Conservation (phyloP, 2,888 invertebrate genomes). For the Melipona beecheii region DNA sequence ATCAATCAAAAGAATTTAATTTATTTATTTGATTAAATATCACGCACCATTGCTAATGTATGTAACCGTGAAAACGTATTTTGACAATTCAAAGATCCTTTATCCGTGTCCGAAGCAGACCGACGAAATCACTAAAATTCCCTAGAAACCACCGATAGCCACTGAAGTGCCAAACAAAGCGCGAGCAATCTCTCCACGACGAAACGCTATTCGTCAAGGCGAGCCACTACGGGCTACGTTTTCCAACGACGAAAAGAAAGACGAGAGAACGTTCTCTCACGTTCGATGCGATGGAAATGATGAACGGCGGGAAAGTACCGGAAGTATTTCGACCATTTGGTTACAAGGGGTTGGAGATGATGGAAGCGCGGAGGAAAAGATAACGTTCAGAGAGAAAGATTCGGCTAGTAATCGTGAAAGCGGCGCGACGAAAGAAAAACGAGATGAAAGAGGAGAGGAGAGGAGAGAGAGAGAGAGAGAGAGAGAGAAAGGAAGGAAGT, state of each 20-base stretch:
- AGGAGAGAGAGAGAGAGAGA: not conserved
- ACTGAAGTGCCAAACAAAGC: not conserved
- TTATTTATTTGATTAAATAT: no score
- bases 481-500: not conserved
- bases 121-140: not conserved
- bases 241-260: not conserved
- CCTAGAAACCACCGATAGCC: not conserved
- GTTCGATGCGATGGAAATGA: slow-evolving; percentile 24
- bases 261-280: not conserved
- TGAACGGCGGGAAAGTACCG: slow-evolving; percentile 23
- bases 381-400: slow-evolving; percentile 34
- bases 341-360: slow-evolving; percentile 14
- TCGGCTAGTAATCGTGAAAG: slow-evolving; percentile 13
- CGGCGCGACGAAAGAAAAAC: not conserved
- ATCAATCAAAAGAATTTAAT: no score
- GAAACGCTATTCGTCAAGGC: not conserved
- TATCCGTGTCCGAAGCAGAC: not conserved
- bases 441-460: no score
- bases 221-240: no score
- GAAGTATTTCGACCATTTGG: slow-evolving; percentile 13
- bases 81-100: not conserved
- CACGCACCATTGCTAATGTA: no score
- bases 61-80: no score
- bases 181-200: not conserved
- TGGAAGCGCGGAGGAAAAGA: slow-evolving; percentile 30